Conservation (phyloP, 2,113 vertebrate genomes). For the Phalacrocorax carbo region DNA sequence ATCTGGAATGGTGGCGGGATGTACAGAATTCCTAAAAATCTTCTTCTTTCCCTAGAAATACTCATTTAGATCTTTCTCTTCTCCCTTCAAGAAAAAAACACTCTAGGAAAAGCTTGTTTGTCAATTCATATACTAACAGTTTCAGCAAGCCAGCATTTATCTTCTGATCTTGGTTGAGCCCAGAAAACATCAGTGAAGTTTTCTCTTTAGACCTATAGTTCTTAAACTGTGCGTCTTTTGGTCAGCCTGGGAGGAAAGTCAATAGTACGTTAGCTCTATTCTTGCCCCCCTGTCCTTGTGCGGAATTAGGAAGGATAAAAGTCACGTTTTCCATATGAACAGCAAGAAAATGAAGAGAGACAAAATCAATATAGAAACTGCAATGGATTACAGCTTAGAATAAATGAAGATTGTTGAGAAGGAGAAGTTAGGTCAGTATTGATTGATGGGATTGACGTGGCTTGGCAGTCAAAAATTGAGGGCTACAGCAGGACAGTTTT, state of each 20-base stretch:
- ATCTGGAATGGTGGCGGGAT: neutral
- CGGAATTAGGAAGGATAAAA: conserved; percentile 47
- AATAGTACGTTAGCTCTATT: neutral
- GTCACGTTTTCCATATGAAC: neutral
- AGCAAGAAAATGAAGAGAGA: conserved; percentile 25
- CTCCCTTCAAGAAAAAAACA: neutral
- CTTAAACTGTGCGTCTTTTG: neutral
- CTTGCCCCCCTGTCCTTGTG: neutral
- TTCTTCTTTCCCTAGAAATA: neutral
- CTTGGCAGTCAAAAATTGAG: neutral
- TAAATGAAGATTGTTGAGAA: neutral
- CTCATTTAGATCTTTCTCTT: neutral
- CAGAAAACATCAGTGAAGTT: neutral
- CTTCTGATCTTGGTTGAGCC: neutral
- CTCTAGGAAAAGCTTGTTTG: neutral
- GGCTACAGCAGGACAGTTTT: neutral
- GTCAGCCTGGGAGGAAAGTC: conserved; percentile 39
- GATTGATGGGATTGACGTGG: neutral
- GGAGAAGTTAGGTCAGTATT: conserved; percentile 21
- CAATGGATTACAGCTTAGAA: conserved; percentile 6
- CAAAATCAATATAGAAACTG: conserved; percentile 43
- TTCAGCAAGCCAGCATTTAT: neutral
- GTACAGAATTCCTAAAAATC: neutral
- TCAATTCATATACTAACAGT: neutral
- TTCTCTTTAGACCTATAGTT: conserved; percentile 14